Evolutionary conservation across 2,113 vertebrate species (phyloP), one percentile per base, ranked within the genome.

Genomic region (Myotis brandtii): DNA sequence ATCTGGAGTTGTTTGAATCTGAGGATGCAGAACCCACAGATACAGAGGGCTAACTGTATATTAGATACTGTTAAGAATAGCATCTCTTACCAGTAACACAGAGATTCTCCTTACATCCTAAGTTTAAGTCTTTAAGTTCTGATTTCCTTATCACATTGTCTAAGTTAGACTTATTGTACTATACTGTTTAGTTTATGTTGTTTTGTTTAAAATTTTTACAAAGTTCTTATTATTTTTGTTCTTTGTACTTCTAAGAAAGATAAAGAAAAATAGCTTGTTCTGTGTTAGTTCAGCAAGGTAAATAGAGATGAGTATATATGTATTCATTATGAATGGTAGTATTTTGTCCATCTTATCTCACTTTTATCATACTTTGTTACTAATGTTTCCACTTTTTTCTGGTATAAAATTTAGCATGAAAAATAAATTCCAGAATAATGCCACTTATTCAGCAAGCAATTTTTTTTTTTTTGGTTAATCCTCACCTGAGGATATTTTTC

Each of bases 161-260:
- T 93, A 69, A 79, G 9, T 59, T 81, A 85, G 75, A 67, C 25
- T 84, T 83, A 62, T 9, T 79, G 2, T 81, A 21, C 72, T 81
- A 5, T 16, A 37, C 34, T 66, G 4, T 67, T 95, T 67, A 43
- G 21, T 64, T 89, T 91, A 40, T 88, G 40, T 34, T 73, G 13
- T 86, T 91, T 27, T 54, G 23, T 62, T 62, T 43, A 56, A 46
- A 67, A 70, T 77, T 86, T 77, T 92, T 70, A 77, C 3, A 88
- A 23, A 82, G 3, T 56, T 86, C 46, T 72, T 40, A 37, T 52
- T 89, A 62, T 69, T 94, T 87, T 85, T 18, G 18, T 85, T 93
- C 48, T 89, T 0, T 85, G 72, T 90, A 62, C 54, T 46, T 91
- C 13, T 79, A 56, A 73, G 54, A 94, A 97, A 85, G 52, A 83